These are phyloP conservation scores for Hippolais icterina DNA, from an alignment of 2,113 vertebrate genomes.

Conservation along the genomic window DNA sequence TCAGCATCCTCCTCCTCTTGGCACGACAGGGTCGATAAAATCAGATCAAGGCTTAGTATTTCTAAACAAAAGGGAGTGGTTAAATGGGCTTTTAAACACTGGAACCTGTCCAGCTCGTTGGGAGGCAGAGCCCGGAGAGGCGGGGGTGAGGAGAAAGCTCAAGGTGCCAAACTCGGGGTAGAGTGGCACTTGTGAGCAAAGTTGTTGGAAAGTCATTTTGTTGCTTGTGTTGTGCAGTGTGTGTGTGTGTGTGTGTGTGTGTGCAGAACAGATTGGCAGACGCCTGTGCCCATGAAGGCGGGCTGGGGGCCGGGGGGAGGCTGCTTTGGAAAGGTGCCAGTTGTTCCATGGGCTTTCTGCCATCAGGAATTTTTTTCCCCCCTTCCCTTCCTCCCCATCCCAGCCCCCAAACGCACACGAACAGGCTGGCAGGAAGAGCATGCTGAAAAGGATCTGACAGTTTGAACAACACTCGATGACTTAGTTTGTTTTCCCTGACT, in stretches of 20 bases:
- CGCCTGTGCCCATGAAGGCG: conserved; percentile 49
- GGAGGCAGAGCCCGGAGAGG: conserved; percentile 26
- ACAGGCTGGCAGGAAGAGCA: conserved; percentile 66
- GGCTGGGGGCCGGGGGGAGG: conserved; percentile 31
- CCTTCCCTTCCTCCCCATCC: not conserved
- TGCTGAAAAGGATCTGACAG: conserved; percentile 70
- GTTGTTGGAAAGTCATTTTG: conserved; percentile 65
- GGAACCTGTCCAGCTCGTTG: conserved; percentile 60
- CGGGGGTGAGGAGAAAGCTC: not conserved
- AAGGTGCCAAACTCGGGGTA: conserved; percentile 47
- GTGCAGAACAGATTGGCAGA: conserved; percentile 68
- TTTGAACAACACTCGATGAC: conserved; percentile 70
- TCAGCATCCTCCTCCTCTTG: conserved; percentile 47
- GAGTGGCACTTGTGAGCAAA: conserved; percentile 66
- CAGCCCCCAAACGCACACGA: not conserved
- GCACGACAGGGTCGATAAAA: conserved; percentile 60
- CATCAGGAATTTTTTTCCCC: conserved; percentile 3
- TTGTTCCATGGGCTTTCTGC: conserved; percentile 62
- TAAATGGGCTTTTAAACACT: conserved; percentile 65
- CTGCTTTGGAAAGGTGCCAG: conserved; percentile 65
- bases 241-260: not conserved
- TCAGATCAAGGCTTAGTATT: conserved; percentile 61
- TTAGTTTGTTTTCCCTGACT: conserved; percentile 71
- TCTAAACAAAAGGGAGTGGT: conserved; percentile 62
- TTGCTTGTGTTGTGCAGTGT: not conserved